These are phyloP conservation scores for Cephonodes hylas DNA, from an alignment of 2,888 invertebrate genomes.

Conservation along the genomic window DNA sequence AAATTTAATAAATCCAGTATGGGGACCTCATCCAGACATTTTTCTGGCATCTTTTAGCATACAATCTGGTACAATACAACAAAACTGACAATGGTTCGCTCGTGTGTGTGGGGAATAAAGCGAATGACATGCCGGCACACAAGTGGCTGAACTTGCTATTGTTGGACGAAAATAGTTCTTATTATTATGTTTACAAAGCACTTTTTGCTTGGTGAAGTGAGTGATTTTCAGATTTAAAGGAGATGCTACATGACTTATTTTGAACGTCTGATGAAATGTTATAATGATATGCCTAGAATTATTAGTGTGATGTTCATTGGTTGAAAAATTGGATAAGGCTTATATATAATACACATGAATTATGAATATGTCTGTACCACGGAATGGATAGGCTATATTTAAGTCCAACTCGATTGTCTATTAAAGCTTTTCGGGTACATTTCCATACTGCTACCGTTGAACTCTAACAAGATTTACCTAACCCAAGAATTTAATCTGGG, in stretches of 20 bases:
- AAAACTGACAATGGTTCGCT: conserved; percentile 49
- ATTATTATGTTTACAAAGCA: conserved; percentile 13
- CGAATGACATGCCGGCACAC: conserved; percentile 24
- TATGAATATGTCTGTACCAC: too few species aligned
- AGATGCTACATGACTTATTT: not conserved
- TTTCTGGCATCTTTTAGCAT: conserved; percentile 35
- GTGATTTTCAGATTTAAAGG: not conserved
- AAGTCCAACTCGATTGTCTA: too few species aligned
- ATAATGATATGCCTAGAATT: too few species aligned
- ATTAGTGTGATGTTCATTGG: too few species aligned
- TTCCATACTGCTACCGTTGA: too few species aligned
- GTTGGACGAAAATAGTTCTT: conserved; percentile 26
- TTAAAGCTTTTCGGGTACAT: too few species aligned
- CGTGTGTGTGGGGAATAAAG: conserved; percentile 41
- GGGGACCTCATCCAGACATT: not conserved
- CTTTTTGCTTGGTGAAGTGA: not conserved
- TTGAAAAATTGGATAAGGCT: too few species aligned
- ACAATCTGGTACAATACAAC: conserved; percentile 54
- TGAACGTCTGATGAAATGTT: too few species aligned
- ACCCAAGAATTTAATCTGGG: too few species aligned
- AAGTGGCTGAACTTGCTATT: conserved; percentile 26
- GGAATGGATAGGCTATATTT: too few species aligned
- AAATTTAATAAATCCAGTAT: not conserved
- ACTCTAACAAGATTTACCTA: too few species aligned
- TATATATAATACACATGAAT: too few species aligned